These are phyloP conservation scores for Paracyclopina nana DNA, from an alignment of 1,140 invertebrate species.

Conservation along the genomic window DNA sequence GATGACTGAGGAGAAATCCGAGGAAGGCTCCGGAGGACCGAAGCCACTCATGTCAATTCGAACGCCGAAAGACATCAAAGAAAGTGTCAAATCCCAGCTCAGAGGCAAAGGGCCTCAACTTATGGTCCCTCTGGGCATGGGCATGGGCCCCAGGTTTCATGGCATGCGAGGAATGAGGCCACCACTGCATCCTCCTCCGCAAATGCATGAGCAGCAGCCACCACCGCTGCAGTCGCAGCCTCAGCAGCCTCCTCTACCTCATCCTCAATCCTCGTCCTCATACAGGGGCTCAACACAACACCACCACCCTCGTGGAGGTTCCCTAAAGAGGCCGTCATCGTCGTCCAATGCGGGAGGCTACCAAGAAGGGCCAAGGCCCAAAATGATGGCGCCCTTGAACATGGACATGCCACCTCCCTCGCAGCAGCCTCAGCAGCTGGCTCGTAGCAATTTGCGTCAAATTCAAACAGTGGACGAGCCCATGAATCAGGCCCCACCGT, in stretches of 20 bases:
- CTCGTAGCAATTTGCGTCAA: background rate
- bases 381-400: too few relatives aligned
- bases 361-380: too few relatives aligned
- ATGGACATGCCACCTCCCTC: too few relatives aligned
- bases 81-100: background rate
- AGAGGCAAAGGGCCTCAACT: background rate
- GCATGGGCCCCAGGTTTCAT: too few relatives aligned
- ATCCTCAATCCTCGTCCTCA: too few relatives aligned
- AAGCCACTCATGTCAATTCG: background rate
- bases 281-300: background rate
- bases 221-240: background rate
- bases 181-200: background rate
- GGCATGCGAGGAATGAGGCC: background rate
- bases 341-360: background rate
- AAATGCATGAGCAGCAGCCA: background rate
- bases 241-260: too few relatives aligned
- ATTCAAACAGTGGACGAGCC: background rate
- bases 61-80: background rate
- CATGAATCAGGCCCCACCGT: too few relatives aligned
- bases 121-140: background rate
- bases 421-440: background rate
- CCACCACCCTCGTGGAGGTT: background rate
- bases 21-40: too few relatives aligned
- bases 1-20: too few relatives aligned
- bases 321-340: too few relatives aligned